A percentile compares a stretch with the other conserved stretches of the same genome.
These are phyloP conservation scores for Gasteruption jaculator DNA, from an alignment of 2,888 invertebrate genomes.

Conservation along the genomic window DNA sequence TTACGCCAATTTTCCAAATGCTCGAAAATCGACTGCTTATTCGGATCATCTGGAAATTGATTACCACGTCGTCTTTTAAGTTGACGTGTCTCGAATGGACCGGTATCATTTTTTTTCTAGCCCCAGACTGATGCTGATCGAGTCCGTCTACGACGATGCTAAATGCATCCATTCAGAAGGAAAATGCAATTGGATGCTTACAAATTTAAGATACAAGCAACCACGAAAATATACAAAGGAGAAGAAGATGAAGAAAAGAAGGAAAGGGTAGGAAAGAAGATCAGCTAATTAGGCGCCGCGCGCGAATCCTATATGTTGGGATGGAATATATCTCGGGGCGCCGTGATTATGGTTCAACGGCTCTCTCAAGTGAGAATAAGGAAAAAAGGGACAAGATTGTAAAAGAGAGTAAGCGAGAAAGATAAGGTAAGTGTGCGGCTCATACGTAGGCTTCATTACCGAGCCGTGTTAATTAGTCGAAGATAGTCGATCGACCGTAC, in stretches of 20 bases:
- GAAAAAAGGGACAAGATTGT: neutral
- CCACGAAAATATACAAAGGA: too few relatives aligned
- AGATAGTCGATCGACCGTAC: conserved; percentile 42
- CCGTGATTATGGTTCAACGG: conserved; percentile 35
- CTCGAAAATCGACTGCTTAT: too few relatives aligned
- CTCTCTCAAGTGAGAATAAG: conserved; percentile 16
- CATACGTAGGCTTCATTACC: conserved; percentile 44
- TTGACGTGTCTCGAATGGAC: too few relatives aligned
- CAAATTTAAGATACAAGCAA: too few relatives aligned
- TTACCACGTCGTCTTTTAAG: too few relatives aligned
- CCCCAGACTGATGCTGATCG: too few relatives aligned
- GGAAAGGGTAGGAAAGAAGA: conserved; percentile 24
- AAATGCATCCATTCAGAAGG: too few relatives aligned
- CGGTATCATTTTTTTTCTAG: too few relatives aligned
- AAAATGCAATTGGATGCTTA: too few relatives aligned
- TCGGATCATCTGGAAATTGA: too few relatives aligned
- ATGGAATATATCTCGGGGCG: conserved; percentile 31
- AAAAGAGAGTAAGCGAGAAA: conserved; percentile 21
- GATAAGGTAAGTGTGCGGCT: conserved; percentile 28
- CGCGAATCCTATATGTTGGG: conserved; percentile 36
- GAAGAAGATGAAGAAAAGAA: conserved; percentile 11
- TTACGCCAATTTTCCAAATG: too few relatives aligned
- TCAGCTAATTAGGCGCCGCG: conserved; percentile 43
- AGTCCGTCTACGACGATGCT: too few relatives aligned
- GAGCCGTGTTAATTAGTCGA: conserved; percentile 45